A percentile compares a stretch with the other conserved stretches of the same genome.
phyloP scores from a whole-genome alignment of 2,888 invertebrate species.

The Cistogaster globosa region DNA sequence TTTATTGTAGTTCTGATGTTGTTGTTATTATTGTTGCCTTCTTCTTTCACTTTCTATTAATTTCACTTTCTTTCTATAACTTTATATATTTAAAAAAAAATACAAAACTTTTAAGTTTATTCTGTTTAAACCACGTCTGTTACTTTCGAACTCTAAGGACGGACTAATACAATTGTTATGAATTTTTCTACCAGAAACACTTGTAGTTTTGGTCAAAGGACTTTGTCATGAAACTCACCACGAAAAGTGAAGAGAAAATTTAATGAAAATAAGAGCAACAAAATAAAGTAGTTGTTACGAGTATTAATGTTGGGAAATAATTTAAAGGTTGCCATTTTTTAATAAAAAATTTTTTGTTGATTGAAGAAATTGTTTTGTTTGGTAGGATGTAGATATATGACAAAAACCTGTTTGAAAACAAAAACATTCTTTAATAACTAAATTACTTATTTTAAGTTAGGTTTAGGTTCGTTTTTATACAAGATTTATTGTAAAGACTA shows the following conservation, averaged over 20 bases:
- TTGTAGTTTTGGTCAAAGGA: slow-evolving; percentile 53
- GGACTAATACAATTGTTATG: slow-evolving; percentile 75
- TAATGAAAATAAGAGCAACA: neutral
- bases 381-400: no score
- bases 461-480: no score
- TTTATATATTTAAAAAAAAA: slow-evolving; percentile 22
- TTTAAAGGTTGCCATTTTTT: neutral
- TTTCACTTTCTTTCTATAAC: slow-evolving; percentile 38
- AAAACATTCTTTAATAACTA: no score
- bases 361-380: neutral
- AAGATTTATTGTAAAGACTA: no score
- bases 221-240: slow-evolving; percentile 43
- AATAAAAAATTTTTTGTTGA: neutral
- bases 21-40: slow-evolving; percentile 51
- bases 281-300: no score
- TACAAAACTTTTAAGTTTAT: slow-evolving; percentile 39
- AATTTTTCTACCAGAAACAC: slow-evolving; percentile 33
- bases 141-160: slow-evolving; percentile 80
- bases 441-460: no score
- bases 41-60: slow-evolving; percentile 51
- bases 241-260: slow-evolving; percentile 9
- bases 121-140: slow-evolving; percentile 74
- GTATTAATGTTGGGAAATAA: neutral
- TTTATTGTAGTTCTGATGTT: slow-evolving; percentile 46
- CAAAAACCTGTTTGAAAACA: no score